A percentile compares a stretch with the other conserved stretches of the same genome.
phyloP scores from a whole-genome alignment of 1,140 invertebrate species.

The Meloidogyne chitwoodi region DNA sequence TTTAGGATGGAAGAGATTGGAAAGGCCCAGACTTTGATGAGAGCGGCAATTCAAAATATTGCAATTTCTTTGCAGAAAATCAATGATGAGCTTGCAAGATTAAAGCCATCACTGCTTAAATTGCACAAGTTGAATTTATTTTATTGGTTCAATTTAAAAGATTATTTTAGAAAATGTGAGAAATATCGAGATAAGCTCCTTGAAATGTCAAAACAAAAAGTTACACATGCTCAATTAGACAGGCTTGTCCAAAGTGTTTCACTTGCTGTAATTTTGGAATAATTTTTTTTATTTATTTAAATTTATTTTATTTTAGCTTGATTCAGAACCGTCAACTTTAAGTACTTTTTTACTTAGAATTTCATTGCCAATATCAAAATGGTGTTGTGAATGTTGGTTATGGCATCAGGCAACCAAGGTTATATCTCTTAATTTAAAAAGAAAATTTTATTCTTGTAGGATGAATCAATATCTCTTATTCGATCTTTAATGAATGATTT shows the following conservation, averaged over 20 bases:
- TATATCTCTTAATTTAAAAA: neutral
- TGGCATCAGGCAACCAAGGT: slow-evolving; percentile 22
- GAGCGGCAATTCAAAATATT: slow-evolving; percentile 17
- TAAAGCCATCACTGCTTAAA: slow-evolving; percentile 23
- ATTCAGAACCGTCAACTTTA: slow-evolving; percentile 28
- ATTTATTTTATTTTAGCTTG: slow-evolving; percentile 11
- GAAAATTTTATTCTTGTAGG: slow-evolving; percentile 1
- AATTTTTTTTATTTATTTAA: neutral
- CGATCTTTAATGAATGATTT: slow-evolving; percentile 2
- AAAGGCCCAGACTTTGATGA: slow-evolving; percentile 20
- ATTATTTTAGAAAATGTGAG: slow-evolving; percentile 24
- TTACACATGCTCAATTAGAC: slow-evolving; percentile 23
- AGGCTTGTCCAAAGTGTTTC: slow-evolving; percentile 14
- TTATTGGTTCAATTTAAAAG: neutral
- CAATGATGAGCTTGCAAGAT: slow-evolving; percentile 17
- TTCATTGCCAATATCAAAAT: slow-evolving; percentile 14
- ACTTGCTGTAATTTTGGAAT: slow-evolving; percentile 2
- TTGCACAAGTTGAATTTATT: slow-evolving; percentile 22
- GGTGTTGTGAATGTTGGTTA: slow-evolving; percentile 22
- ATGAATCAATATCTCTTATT: neutral
- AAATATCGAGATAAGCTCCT: slow-evolving; percentile 18
- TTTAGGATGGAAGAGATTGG: slow-evolving; percentile 27
- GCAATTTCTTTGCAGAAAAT: slow-evolving; percentile 15
- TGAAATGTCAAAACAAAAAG: slow-evolving; percentile 8
- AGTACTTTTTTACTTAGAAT: slow-evolving; percentile 12